Percentiles rank a stretch among this genome's conserved stretches.
These are phyloP conservation scores for Scomber colias DNA, from an alignment of 2,113 vertebrate genomes.

Conservation along the genomic window DNA sequence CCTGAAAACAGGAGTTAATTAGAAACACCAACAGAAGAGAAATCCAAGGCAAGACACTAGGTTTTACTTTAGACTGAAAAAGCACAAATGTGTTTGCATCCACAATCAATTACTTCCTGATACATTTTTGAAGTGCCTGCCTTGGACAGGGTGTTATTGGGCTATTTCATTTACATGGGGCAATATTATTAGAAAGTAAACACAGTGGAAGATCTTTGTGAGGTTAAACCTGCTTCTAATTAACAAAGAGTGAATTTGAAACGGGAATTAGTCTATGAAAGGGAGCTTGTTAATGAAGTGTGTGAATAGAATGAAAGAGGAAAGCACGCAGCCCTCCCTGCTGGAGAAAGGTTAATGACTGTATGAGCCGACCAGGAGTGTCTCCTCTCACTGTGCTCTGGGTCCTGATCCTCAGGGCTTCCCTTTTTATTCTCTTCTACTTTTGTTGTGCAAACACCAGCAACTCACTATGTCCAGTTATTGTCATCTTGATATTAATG, in stretches of 20 bases:
- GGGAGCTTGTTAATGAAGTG: constrained; percentile 75
- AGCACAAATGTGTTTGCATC: constrained; percentile 57
- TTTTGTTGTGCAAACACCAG: constrained; percentile 35
- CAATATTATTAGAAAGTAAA: constrained; percentile 72
- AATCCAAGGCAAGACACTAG: constrained; percentile 54
- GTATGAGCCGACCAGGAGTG: constrained; percentile 64
- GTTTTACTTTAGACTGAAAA: constrained; percentile 65
- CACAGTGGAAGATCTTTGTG: constrained; percentile 72
- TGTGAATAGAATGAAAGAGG: constrained; percentile 73
- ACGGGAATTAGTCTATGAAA: constrained; percentile 76
- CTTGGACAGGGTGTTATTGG: constrained; percentile 46
- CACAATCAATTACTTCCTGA: constrained; percentile 60
- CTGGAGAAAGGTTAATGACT: constrained; percentile 84
- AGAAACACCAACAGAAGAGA: constrained; percentile 64
- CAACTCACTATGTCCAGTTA: constrained; percentile 6
- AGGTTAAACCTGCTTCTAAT: constrained; percentile 75
- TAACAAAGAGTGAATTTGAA: constrained; percentile 77
- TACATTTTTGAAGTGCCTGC: constrained; percentile 49
- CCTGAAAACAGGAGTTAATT: constrained; percentile 77
- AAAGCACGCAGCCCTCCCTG: constrained; percentile 57
- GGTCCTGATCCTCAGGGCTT: constrained; percentile 57
- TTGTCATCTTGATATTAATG: not conserved
- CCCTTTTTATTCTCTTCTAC: constrained; percentile 35
- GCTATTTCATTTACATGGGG: constrained; percentile 58
- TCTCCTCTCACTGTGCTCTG: constrained; percentile 54